A percentile compares a stretch with the other conserved stretches of the same genome.
phyloP scores from a whole-genome alignment of 2,797 vertebrate genomes.

The Poecilia velifera region DNA sequence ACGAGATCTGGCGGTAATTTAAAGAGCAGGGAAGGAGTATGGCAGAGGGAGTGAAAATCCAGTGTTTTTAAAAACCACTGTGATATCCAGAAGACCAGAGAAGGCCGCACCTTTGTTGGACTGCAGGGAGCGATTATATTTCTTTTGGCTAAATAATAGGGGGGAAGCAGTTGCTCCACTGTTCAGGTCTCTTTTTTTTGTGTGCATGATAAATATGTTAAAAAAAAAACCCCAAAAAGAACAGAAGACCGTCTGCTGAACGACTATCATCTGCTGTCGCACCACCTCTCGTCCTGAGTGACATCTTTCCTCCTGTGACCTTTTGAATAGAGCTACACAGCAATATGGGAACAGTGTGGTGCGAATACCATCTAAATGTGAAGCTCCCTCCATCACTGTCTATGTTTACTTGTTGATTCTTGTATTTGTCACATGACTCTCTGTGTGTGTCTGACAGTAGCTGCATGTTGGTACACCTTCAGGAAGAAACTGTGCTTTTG shows the following conservation, averaged over 20 bases:
- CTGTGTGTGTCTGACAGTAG: constrained; percentile 11
- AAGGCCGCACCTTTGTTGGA: neutral
- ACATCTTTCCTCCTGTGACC: constrained; percentile 30
- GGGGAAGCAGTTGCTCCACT: neutral
- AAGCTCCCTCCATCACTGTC: constrained; percentile 26
- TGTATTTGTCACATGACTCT: neutral
- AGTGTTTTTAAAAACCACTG: neutral
- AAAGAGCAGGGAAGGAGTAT: neutral
- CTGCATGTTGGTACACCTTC: constrained; percentile 6
- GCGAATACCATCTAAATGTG: constrained; percentile 3
- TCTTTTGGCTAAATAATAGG: neutral
- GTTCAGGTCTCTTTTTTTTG: neutral
- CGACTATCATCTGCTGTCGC: constrained; percentile 18
- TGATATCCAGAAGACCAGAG: neutral
- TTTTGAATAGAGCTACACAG: constrained; percentile 22
- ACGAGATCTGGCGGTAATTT: neutral
- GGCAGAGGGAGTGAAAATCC: neutral
- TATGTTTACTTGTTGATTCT: neutral
- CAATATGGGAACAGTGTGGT: constrained; percentile 9
- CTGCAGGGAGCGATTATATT: neutral
- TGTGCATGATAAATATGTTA: constrained; percentile 13
- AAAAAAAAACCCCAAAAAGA: neutral
- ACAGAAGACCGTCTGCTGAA: neutral
- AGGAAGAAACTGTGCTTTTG: constrained; percentile 22
- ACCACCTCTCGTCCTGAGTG: constrained; percentile 6